These are phyloP conservation scores for Chaitophorus viminalis DNA, from an alignment of 2,888 invertebrate genomes.

Conservation along the genomic window DNA sequence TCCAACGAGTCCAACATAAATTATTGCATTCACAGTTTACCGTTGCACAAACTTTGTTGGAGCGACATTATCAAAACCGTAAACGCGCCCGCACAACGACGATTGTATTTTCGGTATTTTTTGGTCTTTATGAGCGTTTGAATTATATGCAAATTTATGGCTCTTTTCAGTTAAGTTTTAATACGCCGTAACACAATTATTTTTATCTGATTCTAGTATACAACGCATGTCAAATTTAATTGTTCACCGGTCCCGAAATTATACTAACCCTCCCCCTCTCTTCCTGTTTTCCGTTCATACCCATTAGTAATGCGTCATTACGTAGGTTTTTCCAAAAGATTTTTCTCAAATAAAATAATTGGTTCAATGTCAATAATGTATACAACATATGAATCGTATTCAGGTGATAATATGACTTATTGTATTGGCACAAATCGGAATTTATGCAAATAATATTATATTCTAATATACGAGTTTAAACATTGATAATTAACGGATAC, in stretches of 20 bases:
- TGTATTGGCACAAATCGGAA: no score
- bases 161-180: not conserved
- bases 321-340: not conserved
- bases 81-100: not conserved
- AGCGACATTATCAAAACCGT: not conserved
- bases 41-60: conserved; percentile 7
- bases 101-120: not conserved
- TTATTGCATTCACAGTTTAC: not conserved
- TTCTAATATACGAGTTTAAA: no score
- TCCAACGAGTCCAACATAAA: not conserved
- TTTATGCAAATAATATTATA: no score
- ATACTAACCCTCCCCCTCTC: no score
- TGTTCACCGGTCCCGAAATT: not conserved
- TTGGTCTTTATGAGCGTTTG: not conserved
- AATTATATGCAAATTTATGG: conserved; percentile 6
- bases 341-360: no score
- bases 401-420: no score
- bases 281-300: not conserved
- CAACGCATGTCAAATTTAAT: not conserved
- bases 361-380: no score
- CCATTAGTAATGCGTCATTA: no score
- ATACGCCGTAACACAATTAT: not conserved
- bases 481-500: no score
- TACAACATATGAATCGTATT: no score
- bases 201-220: not conserved